phyloP scores from a whole-genome alignment of 92 coral and sea anemone species.

The Palythoa grandiflora region DNA sequence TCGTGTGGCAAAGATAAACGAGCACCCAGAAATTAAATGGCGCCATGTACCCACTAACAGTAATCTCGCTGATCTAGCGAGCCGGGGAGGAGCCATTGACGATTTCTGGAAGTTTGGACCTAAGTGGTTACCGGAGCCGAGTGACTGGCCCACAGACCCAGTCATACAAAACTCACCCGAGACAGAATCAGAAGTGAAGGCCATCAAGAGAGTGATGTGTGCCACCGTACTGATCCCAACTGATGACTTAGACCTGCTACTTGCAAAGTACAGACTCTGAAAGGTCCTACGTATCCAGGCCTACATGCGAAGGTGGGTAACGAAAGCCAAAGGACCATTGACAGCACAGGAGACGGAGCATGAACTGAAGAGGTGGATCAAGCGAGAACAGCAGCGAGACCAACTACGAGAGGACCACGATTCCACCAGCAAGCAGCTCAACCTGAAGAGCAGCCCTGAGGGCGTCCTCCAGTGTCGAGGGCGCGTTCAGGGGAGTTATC shows the following conservation, averaged over 20 bases:
- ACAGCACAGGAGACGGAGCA: neutral
- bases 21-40: constrained; percentile 18
- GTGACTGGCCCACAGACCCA: constrained; percentile 1
- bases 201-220: constrained; percentile 14
- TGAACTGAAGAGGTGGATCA: constrained; percentile 26
- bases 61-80: neutral
- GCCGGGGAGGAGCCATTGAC: neutral
- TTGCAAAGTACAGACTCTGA: neutral
- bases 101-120: neutral
- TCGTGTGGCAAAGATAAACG: neutral
- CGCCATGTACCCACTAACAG: neutral
- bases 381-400: constrained; percentile 32
- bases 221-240: neutral
- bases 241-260: constrained; percentile 7
- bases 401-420: neutral
- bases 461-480: constrained; percentile 42
- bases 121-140: neutral
- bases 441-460: constrained; percentile 12
- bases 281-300: constrained; percentile 19
- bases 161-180: neutral
- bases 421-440: neutral
- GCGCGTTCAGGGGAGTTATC: constrained; percentile 7
- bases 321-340: neutral
- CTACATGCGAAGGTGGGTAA: neutral
- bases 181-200: neutral